phyloP scores from a whole-genome alignment of 1,140 invertebrate species.

The Tribolium madens region DNA sequence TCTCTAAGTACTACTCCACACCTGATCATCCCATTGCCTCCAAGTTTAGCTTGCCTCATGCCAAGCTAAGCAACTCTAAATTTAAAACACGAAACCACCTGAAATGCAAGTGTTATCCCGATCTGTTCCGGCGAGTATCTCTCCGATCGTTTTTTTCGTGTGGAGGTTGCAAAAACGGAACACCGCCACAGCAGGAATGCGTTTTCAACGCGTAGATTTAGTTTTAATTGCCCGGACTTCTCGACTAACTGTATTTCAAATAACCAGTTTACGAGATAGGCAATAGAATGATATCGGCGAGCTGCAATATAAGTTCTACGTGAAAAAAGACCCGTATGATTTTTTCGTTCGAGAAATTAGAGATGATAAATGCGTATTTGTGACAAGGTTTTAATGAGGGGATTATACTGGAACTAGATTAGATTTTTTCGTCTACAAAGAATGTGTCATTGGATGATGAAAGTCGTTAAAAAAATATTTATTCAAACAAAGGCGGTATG shows the following conservation, averaged over 20 bases:
- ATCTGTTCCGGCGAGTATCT: background rate
- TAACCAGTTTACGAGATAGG: slow-evolving; percentile 32
- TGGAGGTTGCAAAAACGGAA: slow-evolving; percentile 8
- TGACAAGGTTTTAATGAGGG: background rate
- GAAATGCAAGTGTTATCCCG: background rate
- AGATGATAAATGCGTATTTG: too few species aligned
- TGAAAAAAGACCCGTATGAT: background rate
- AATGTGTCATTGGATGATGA: too few species aligned
- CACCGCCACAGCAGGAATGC: slow-evolving; percentile 28
- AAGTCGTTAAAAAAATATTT: background rate
- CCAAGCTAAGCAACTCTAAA: background rate
- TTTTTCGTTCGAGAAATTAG: background rate
- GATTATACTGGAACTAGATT: too few species aligned
- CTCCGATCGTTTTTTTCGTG: background rate
- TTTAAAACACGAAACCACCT: background rate
- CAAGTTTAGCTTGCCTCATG: background rate
- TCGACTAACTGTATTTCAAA: slow-evolving; percentile 41
- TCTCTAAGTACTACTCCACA: background rate
- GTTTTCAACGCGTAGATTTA: slow-evolving; percentile 38
- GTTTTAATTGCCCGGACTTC: slow-evolving; percentile 39
- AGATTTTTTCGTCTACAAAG: background rate
- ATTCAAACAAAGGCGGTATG: background rate
- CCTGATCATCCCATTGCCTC: background rate
- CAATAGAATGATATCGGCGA: slow-evolving; percentile 17
- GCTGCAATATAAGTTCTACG: slow-evolving; percentile 6